phyloP scores from a whole-genome alignment of 2,888 invertebrate species.

The Osmoderma eremita region DNA sequence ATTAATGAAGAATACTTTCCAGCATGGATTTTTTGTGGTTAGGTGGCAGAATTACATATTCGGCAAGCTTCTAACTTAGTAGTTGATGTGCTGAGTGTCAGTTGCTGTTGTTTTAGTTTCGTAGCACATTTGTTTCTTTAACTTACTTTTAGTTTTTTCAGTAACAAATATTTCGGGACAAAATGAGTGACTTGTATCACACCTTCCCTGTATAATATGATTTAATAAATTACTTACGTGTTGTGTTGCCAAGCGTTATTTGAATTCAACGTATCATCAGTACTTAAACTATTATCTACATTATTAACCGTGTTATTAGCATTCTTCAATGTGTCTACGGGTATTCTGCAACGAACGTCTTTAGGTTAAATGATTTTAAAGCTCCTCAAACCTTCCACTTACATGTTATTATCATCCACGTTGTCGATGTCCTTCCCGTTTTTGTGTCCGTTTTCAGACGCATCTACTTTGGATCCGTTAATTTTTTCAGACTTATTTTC shows the following conservation, averaged over 20 bases:
- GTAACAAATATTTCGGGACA: constrained; percentile 22
- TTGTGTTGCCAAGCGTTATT: constrained; percentile 62
- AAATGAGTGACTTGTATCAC: too few relatives aligned
- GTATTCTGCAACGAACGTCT: constrained; percentile 57
- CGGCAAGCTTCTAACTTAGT: too few relatives aligned
- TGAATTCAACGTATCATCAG: constrained; percentile 62
- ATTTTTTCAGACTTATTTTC: constrained; percentile 54
- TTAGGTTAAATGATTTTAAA: constrained; percentile 22
- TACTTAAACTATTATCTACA: constrained; percentile 60
- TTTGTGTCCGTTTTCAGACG: constrained; percentile 55
- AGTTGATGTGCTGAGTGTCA: too few relatives aligned
- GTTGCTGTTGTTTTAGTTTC: too few relatives aligned
- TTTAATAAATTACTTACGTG: constrained; percentile 51
- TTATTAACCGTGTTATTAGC: constrained; percentile 60
- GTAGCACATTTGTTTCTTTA: too few relatives aligned
- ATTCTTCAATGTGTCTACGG: constrained; percentile 62
- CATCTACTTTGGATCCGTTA: constrained; percentile 59
- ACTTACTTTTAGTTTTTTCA: not conserved
- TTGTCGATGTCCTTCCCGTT: constrained; percentile 60
- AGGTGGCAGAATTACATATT: too few relatives aligned
- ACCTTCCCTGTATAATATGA: not conserved
- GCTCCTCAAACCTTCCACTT: constrained; percentile 50
- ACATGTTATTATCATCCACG: constrained; percentile 62
- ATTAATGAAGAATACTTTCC: too few relatives aligned
- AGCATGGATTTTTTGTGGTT: too few relatives aligned